Evolutionary conservation across 1,140 invertebrate genomes (phyloP), one percentile per base, ranked within the genome.

Genomic region (Onthophagus taurus): DNA sequence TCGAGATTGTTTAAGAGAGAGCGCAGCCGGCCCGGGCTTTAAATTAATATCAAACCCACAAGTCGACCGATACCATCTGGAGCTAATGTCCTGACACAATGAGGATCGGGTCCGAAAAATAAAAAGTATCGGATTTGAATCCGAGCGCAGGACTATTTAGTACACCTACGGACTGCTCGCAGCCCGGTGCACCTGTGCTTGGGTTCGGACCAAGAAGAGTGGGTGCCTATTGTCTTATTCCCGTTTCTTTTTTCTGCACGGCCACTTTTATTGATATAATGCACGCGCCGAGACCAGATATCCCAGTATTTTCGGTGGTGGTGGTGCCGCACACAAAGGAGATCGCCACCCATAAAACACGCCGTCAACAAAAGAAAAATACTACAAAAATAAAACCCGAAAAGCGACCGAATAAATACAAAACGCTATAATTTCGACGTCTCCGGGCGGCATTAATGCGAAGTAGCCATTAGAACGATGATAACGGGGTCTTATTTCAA

Each of bases 61-160:
- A 49, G 44, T 45, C 34, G n/a, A 45, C 47, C 31, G 57, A 59
- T 59, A 57, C 34, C 42, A 59, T 59, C 57, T 57, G 39, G 50
- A 57, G 57, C 57, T 59, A 59, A 59, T 59, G 57, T 57, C 54
- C 57, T 52, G 51, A 59, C 57, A 59, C 57, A 59, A 59, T 59
- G 55, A 56, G 54, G 50, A 55, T 56, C 56, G 51, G 44, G 48
- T 53, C 37, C 12, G 23, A 47, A 47, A 53, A 53, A 52, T 48
- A 58, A 56, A 58, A 50, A 55, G 45, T 53, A 53, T 53, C 43
- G 44, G 55, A 57, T 57, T 57, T 57, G 50, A 57, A 57, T 55
- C 50, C 50, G 43, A 51, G 47, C n/a, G n/a, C 49, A 52, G 51
- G 55, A 58, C 54, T 59, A 57, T 59, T 59, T 59, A 57, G 53